phyloP scores from a whole-genome alignment of 2,888 invertebrate species.

The Microplitis deprimator region DNA sequence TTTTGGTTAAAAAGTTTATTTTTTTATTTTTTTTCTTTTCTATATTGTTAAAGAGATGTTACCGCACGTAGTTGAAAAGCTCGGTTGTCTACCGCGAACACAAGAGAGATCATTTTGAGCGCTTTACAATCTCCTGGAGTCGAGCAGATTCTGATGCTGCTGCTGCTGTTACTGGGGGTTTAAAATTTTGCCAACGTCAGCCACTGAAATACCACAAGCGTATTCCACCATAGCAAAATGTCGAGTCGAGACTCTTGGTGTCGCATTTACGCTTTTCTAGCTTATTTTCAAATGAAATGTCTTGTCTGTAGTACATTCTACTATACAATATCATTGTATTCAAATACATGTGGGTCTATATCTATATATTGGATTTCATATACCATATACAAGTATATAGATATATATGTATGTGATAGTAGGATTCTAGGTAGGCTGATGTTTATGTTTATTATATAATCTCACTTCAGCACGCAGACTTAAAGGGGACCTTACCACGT shows the following conservation, averaged over 20 bases:
- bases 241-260: constrained; percentile 17
- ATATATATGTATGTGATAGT: background rate
- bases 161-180: constrained; percentile 17
- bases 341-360: background rate
- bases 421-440: background rate
- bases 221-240: constrained; percentile 20
- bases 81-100: constrained; percentile 10
- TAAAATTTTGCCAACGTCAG: constrained; percentile 42
- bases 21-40: constrained; percentile 9
- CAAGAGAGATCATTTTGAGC: constrained; percentile 20
- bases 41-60: constrained; percentile 1
- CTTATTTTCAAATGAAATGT: constrained; percentile 32
- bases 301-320: constrained; percentile 10
- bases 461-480: constrained; percentile 29
- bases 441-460: constrained; percentile 36
- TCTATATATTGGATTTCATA: constrained; percentile 33
- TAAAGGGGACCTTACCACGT: constrained; percentile 39
- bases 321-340: background rate
- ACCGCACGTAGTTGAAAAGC: constrained; percentile 28
- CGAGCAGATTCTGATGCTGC: constrained; percentile 23
- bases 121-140: constrained; percentile 13
- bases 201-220: constrained; percentile 34
- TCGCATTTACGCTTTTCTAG: constrained; percentile 15
- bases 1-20: background rate
- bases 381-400: background rate